Base-by-base conservation (phyloP, 2,888 invertebrate genomes). In the Scaptomyza tumidula region DNA sequence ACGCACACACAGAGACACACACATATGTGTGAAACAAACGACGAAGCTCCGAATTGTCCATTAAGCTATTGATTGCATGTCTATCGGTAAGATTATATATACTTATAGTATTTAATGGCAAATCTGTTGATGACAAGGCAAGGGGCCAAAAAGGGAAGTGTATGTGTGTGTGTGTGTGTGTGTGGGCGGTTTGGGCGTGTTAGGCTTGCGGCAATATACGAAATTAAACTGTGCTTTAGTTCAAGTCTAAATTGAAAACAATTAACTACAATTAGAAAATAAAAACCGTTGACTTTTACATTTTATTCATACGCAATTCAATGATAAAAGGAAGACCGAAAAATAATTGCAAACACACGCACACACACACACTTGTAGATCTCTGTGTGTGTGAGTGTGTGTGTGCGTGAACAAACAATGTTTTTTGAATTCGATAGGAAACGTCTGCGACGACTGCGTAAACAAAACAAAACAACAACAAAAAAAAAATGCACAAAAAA, bases 261-360 rank as follows among this genome's bases (percentile, higher is more conserved):
- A 85, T 85, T 85, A 82, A 80, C 62, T 69, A 73, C 80, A 88
- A 87, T 88, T 84, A 85, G 80, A 59, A 54, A 46, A 55, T 14
- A 48, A 54, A 35, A 48, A 43, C 16, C 16, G 60, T 6, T 7
- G 14, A 66, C 58, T 71, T 55, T 45, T 14, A 48, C 33, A 19
- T 43, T 69, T 65, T 65, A 71, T 71, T 71, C 71, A 77, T 65
- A 74, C 65, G 63, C 68, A 76, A 76, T 82, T 80, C 68, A 80
- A 70, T 80, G 62, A 68, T 72, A 60, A 77, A 75, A 62, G 64
- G 35, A 80, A 71, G 49, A 55, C 64, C 77, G 75, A 66, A 70
- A 79, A 79, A 79, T 80, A 80, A 73, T 73, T 45, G n/a, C 19
- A 19, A 19, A 19, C 19, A 19, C n/a, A n/a, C n/a, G n/a, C n/a